Base-by-base conservation (phyloP, 2,888 invertebrate genomes). In the Drosophila incognita region DNA sequence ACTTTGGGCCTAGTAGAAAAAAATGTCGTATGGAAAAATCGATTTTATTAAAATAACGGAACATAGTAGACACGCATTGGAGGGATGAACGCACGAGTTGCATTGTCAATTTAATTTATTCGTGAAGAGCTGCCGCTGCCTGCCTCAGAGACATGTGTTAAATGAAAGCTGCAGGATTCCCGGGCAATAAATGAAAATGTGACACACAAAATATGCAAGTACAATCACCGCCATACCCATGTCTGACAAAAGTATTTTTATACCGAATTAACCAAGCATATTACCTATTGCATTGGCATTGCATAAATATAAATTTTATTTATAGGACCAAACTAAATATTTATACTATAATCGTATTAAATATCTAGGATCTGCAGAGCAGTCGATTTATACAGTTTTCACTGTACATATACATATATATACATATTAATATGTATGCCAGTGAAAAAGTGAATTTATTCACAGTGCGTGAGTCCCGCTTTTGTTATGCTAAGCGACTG, bases 141-240 rank as follows among this genome's bases (percentile, higher is more conserved):
- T 48, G 72, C 60, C 53, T 68, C 36, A 70, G 62, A 66, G 79
- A 69, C 68, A 75, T 72, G 81, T 79, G 82, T 67, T 75, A 84
- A 82, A 82, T 56, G 79, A 79, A 82, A 49, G 82, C 72, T 48
- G 68, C 71, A 66, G 64, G 53, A 83, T 78, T 77, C 66, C 63
- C 51, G 51, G 76, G 57, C 69, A 82, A 82, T 85, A 80, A 82
- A 82, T 80, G 81, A 74, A 71, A 74, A 70, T 82, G 70, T 68
- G 81, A 69, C 74, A 71, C 18, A 66, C 81, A 59, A 80, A 80
- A 85, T 82, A 82, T 82, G 86, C 71, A 82, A 82, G 79, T 72
- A 52, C 56, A 53, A 35, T 24, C 48, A 7, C 27, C n/a, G 35
- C 57, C 21, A 27, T 38, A 46, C 38, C 35, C 52, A 15, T 59